Percentiles rank a stretch among this genome's conserved stretches.
Evolutionary conservation across 2,113 vertebrate species (phyloP).

Genomic region (Dasyornis broadbenti): DNA sequence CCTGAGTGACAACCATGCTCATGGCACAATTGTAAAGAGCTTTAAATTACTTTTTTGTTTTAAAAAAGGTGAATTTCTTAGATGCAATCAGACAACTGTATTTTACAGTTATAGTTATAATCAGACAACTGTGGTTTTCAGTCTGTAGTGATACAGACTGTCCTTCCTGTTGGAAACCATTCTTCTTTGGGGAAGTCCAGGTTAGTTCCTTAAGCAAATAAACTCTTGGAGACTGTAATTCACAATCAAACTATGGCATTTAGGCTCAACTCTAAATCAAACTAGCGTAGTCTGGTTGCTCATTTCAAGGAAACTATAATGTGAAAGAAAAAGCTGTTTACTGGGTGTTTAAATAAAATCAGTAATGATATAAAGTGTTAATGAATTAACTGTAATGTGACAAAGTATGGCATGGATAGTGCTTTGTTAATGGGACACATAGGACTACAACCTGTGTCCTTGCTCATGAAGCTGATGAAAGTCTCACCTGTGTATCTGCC

Average conservation of each 20-base stretch:
- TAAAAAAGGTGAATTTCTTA: background rate
- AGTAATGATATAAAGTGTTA: background rate
- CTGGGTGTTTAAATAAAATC: background rate
- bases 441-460: background rate
- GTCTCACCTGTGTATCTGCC: background rate
- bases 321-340: background rate
- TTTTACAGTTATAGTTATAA: background rate
- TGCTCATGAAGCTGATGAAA: background rate
- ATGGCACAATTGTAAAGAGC: background rate
- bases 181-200: background rate
- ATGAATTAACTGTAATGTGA: background rate
- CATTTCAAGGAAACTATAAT: background rate
- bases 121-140: background rate
- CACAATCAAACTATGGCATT: background rate
- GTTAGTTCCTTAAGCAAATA: background rate
- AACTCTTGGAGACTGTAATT: background rate
- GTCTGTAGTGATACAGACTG: background rate
- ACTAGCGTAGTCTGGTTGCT: background rate
- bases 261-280: background rate
- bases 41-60: background rate
- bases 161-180: background rate
- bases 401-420: background rate
- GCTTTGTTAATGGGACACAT: background rate
- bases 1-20: background rate
- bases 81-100: background rate